phyloP scores from a whole-genome alignment of 35 echinoderm and acorn worm species.

The Diadema setosum region DNA sequence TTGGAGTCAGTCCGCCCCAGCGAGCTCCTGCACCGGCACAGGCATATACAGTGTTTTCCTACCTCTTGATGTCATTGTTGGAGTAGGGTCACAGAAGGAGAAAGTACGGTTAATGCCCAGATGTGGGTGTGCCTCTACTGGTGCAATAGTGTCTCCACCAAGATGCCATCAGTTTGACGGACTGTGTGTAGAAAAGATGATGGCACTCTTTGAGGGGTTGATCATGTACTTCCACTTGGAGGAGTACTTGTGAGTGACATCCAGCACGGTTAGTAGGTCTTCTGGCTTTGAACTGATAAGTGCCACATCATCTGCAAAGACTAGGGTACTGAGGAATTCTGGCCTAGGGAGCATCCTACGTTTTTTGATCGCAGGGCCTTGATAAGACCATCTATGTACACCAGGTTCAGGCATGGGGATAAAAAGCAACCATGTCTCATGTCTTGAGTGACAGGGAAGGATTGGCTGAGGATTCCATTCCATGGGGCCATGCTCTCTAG shows the following conservation, averaged over 20 bases:
- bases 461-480: neutral
- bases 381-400: neutral
- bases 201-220: neutral
- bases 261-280: neutral
- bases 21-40: neutral
- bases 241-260: neutral
- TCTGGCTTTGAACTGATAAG: neutral
- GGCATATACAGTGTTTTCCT: neutral
- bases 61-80: neutral
- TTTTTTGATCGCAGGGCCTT: neutral
- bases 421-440: neutral
- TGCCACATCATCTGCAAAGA: neutral
- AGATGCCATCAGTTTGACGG: neutral
- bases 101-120: neutral
- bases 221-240: neutral
- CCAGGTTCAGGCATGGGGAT: neutral
- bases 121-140: neutral
- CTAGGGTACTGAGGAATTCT: neutral
- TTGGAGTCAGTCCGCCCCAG: neutral
- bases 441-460: neutral
- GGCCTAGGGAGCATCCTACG: neutral
- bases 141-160: neutral
- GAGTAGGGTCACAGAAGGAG: neutral
- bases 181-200: neutral
- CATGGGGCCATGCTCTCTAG: neutral